Conservation (phyloP, 2,888 invertebrate genomes). For the Stenotaenia linearis region DNA sequence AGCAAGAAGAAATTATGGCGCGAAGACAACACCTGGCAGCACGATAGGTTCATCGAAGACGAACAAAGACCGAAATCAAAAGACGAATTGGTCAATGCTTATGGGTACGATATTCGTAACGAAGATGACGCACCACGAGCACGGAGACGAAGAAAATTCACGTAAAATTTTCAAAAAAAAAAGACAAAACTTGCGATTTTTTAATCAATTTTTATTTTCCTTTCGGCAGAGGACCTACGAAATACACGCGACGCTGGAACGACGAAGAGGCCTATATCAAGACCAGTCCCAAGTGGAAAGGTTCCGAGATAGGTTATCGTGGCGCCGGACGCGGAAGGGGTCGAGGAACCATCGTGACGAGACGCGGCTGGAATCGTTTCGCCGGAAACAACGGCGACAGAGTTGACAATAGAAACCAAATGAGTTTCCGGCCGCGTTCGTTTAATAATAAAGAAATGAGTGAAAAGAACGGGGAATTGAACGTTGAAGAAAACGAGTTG, state of each 20-base stretch:
- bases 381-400: background rate
- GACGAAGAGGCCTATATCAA: conserved; percentile 76
- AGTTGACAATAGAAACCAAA: background rate
- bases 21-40: conserved; percentile 65
- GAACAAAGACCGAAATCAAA: conserved; percentile 76
- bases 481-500: background rate
- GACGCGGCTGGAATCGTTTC: conserved; percentile 33
- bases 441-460: background rate
- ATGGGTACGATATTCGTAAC: conserved; percentile 90
- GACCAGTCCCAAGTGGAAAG: background rate
- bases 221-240: conserved; percentile 70
- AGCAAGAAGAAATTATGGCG: conserved; percentile 52
- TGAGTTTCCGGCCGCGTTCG: background rate
- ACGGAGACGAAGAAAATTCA: conserved; percentile 77
- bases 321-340: conserved; percentile 32
- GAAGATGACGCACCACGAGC: conserved; percentile 81
- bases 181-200: background rate
- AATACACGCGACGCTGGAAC: conserved; percentile 88
- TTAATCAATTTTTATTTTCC: no score
- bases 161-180: no score
- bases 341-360: conserved; percentile 33
- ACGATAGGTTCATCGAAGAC: conserved; percentile 77
- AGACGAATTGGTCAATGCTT: conserved; percentile 74
- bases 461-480: background rate
- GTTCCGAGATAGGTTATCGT: background rate